Base-by-base conservation (phyloP, 2,888 invertebrate genomes). In the Polylopha cassiicola region DNA sequence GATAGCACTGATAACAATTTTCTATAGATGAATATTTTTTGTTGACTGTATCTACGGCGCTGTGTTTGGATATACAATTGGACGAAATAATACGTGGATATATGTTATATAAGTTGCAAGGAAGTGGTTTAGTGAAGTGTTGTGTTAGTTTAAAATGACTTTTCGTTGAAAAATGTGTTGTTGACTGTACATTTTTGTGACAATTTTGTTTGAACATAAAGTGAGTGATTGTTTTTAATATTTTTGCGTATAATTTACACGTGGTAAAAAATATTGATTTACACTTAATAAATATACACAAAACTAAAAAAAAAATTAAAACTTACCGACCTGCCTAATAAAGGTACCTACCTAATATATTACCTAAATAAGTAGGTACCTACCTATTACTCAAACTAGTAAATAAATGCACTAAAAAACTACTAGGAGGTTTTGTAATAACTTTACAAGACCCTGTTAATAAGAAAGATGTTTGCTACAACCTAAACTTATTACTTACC, bases 1-100 rank as follows among this genome's bases (percentile, higher is more conserved):
- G 77, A 84, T 81, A 77, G 71, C 62, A 73, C 77, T 78, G 78
- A 82, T 81, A 84, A 80, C 71, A 75, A 73, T 72, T 68, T 71
- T 73, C 69, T 74, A 78, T 77, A 75, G 72, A 74, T 76, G 55
- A 65, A 61, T 58, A 65, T 73, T 71, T 74, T 80, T 74, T 78
- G 66, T 69, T 74, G 71, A 73, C 74, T 65, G 54, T 64, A 60
- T 55, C 60, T 47, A 41, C 58, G 58, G 60, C 46, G 49, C 60
- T 62, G 70, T 74, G 71, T 55, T 57, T 54, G 46, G 55, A 55
- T 58, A 43, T 47, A 47, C 51, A 33, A 48, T 46, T 42, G 50
- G 42, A 50, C 52, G 39, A 22, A 28, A 45, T 39, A 27, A 44
- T 42, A 57, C 52, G 55, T 46, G 48, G 47, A 28, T 39, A 46